Base-by-base conservation (phyloP, 2,888 invertebrate species). In the Phyllotreta cruciferae region DNA sequence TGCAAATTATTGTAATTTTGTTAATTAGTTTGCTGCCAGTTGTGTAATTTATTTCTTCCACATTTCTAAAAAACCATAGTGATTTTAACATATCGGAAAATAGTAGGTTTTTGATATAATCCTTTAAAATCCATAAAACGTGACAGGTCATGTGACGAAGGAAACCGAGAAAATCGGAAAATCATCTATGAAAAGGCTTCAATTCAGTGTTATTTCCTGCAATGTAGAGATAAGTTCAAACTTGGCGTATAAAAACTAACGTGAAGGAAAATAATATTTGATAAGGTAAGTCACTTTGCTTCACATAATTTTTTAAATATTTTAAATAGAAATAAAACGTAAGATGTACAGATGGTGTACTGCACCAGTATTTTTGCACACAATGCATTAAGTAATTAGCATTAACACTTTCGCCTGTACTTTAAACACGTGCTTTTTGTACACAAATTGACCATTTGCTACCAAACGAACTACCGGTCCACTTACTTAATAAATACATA, bases 91-190 rank as follows among this genome's bases (percentile, higher is more conserved):
- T 14, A 14, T 47, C 47, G 6, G 14, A 13, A 9, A 47, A 13
- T 47, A 47, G 24, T 47, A 34, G 14, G 36, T 52, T 14, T 52
- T 38, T 10, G 5, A 10, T 52, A 8, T 52, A 52, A 52, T 52
- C 52, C 37, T 8, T 10, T 37, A 38, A 52, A 52, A 52, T 52
- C 52, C 52, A 13, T 52, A 10, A 52, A 52, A 52, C 52, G 52
- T 52, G 52, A 52, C 52, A 34, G 10, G 9, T 37, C 52, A 52
- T 52, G 37, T 52, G 52, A 52, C 52, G 5, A 4, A 11, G 7
- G 11, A 24, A 24, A 24, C 24, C 24, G 24, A 24, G 24, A 24
- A 24, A 24, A 24, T 24, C 24, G 37, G 37, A 38, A 52, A 52
- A 52, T 52, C 37, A 11, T 8, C 36, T 10, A 35, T 50, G 37